Percentiles rank a stretch among this genome's conserved stretches.
phyloP scores from a whole-genome alignment of 2,113 vertebrate species.

The Heteronetta atricapilla region DNA sequence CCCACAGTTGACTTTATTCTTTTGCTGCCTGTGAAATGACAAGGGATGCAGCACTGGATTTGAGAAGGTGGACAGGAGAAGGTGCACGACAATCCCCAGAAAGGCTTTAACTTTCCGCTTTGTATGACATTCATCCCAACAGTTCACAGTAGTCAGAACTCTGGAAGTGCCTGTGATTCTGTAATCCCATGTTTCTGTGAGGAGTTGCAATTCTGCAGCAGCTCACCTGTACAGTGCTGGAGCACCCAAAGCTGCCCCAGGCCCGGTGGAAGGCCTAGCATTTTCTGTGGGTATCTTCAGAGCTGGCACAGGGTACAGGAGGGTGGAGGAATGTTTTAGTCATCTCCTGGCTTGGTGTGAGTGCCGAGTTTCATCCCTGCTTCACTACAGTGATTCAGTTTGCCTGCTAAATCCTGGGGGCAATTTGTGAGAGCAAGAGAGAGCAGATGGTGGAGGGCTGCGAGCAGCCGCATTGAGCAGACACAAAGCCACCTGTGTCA shows the following conservation, averaged over 20 bases:
- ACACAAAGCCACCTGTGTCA: fast-evolving
- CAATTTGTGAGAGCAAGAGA: background rate
- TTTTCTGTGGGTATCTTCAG: background rate
- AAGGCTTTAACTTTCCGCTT: background rate
- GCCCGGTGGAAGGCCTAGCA: background rate
- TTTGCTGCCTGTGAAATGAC: background rate
- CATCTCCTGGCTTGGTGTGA: background rate
- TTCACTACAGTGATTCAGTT: background rate
- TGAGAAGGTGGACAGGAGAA: background rate
- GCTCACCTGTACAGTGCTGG: fast-evolving
- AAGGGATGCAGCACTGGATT: background rate
- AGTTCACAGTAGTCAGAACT: fast-evolving
- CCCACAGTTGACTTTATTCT: background rate
- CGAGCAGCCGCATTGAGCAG: fast-evolving
- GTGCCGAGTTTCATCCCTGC: fast-evolving
- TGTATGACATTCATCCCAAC: fast-evolving
- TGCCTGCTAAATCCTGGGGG: background rate
- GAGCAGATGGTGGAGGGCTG: background rate
- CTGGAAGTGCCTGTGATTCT: background rate
- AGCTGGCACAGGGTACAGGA: background rate
- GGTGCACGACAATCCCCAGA: background rate
- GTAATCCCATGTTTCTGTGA: background rate
- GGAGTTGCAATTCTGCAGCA: background rate
- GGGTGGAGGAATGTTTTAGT: background rate
- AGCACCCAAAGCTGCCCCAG: fast-evolving